A percentile compares a stretch with the other conserved stretches of the same genome.
Conservation (phyloP, 2,797 vertebrate species). For the Glyptemys insculpta region DNA sequence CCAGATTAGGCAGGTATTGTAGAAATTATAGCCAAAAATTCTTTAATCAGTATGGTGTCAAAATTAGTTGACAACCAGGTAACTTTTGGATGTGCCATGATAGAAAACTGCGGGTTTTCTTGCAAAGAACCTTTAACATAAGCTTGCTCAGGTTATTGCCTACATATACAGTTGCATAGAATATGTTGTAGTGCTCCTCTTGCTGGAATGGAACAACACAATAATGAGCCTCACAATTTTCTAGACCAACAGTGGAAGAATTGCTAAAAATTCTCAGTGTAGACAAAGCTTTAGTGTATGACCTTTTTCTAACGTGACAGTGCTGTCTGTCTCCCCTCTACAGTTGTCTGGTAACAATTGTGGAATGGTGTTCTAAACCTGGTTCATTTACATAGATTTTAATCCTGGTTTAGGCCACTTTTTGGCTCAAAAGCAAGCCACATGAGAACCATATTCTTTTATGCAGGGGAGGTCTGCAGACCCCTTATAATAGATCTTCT, state of each 20-base stretch:
- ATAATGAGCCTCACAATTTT: neutral
- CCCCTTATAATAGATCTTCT: neutral
- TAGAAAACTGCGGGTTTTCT: neutral
- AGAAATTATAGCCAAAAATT: neutral
- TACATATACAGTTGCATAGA: neutral
- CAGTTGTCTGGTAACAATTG: neutral
- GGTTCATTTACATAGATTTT: neutral
- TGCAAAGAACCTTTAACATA: neutral
- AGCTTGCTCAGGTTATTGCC: neutral
- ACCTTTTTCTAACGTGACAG: neutral
- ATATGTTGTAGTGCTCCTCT: neutral
- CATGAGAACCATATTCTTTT: neutral
- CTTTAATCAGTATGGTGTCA: neutral
- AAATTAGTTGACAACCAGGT: neutral
- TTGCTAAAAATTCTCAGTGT: neutral
- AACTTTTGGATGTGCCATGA: neutral
- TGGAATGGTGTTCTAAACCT: neutral
- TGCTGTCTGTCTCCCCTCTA: neutral
- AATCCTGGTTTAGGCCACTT: neutral
- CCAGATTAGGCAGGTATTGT: neutral
- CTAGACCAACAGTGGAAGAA: neutral
- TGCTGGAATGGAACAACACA: neutral
- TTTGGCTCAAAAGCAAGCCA: neutral
- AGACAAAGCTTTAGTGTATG: neutral
- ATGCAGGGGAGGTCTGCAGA: rapidly evolving